Conservation (phyloP, 2,888 invertebrate genomes). For the Nymphalis urticae region DNA sequence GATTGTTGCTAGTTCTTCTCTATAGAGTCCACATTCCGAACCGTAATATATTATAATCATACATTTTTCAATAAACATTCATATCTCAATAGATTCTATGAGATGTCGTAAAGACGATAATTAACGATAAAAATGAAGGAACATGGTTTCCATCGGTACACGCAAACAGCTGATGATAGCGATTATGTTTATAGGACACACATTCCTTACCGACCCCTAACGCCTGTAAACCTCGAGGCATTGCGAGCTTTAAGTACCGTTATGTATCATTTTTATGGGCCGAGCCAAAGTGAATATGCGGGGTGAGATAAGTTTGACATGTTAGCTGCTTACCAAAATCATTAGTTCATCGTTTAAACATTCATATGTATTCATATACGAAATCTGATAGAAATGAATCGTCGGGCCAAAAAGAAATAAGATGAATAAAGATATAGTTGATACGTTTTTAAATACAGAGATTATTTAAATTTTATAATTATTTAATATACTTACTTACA, state of each 20-base stretch:
- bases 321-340: constrained; percentile 63
- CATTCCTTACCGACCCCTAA: constrained; percentile 47
- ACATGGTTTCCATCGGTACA: constrained; percentile 59
- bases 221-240: constrained; percentile 61
- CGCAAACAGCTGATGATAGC: constrained; percentile 66
- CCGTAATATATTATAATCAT: background rate
- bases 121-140: constrained; percentile 38
- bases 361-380: constrained; percentile 5
- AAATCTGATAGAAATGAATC: background rate
- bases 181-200: constrained; percentile 68
- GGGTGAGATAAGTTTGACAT: constrained; percentile 72
- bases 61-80: too few species aligned
- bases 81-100: background rate
- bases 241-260: constrained; percentile 59
- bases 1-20: too few species aligned
- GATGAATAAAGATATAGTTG: too few species aligned
- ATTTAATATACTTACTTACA: too few species aligned
- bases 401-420: background rate
- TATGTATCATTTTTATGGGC: constrained; percentile 77
- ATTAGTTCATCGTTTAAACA: constrained; percentile 23
- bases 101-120: background rate
- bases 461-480: too few species aligned
- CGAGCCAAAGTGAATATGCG: constrained; percentile 76
- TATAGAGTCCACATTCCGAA: too few species aligned
- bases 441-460: too few species aligned